Conservation (phyloP, 64 coral and sea anemone species). For the Stichodactyla helianthus region DNA sequence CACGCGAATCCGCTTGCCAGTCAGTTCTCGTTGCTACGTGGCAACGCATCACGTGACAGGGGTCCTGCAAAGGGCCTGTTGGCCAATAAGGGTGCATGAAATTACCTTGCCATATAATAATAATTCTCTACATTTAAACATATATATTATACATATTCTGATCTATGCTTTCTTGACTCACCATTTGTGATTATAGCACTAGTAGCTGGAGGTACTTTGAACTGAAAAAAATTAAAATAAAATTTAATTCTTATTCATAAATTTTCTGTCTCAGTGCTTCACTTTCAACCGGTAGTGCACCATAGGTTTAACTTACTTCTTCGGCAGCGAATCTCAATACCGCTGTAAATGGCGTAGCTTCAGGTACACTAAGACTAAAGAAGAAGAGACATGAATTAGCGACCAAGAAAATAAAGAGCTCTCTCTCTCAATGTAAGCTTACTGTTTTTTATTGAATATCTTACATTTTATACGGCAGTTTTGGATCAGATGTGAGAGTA, state of each 20-base stretch:
- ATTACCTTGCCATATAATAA: no score
- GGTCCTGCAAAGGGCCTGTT: no score
- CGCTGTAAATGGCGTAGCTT: conserved; percentile 88
- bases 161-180: conserved; percentile 32
- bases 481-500: conserved; percentile 93
- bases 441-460: conserved; percentile 12
- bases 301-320: conserved; percentile 78
- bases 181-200: conserved; percentile 99
- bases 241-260: neutral
- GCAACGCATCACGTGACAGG: no score
- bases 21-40: no score
- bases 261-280: neutral
- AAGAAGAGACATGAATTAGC: neutral
- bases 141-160: neutral
- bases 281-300: neutral
- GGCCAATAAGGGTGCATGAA: no score
- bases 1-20: no score
- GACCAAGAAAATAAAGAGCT: neutral
- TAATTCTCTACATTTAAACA: no score
- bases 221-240: conserved; percentile 49
- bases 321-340: conserved; percentile 98
- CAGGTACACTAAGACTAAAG: conserved; percentile 91
- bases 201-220: conserved; percentile 94
- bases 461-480: conserved; percentile 98
- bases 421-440: neutral